Conservation (phyloP, 2,113 vertebrate species). For the human (Homo sapiens) region DNA sequence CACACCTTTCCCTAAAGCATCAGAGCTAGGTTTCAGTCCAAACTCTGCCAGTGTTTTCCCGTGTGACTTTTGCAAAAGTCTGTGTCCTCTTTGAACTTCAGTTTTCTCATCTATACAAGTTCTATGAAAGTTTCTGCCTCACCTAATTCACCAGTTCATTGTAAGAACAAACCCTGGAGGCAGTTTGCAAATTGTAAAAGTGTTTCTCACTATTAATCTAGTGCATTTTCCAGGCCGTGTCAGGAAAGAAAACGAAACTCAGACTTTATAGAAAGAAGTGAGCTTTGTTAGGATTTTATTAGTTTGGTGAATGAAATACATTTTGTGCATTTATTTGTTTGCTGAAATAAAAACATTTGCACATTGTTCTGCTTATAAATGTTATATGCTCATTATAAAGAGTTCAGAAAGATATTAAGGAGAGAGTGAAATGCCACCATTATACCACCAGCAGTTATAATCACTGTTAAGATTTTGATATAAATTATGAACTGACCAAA, state of each 20-base stretch:
- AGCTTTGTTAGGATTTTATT: neutral
- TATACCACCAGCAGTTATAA: neutral
- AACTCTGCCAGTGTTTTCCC: neutral
- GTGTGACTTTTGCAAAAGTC: neutral
- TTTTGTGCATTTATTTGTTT: neutral
- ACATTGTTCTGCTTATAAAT: conserved; percentile 29
- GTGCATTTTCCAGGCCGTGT: neutral
- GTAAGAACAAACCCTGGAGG: neutral
- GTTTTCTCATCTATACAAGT: neutral
- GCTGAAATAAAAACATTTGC: neutral
- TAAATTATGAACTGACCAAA: neutral
- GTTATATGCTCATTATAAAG: neutral
- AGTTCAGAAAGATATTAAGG: neutral
- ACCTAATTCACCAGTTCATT: neutral
- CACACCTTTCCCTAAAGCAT: neutral
- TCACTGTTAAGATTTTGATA: neutral
- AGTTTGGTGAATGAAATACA: neutral
- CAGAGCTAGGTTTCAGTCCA: neutral
- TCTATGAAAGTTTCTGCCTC: neutral
- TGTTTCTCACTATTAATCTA: neutral
- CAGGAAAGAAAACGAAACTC: neutral
- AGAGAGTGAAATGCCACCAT: neutral
- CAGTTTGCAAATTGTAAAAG: neutral
- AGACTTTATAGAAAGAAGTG: neutral
- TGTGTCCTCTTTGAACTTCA: neutral